phyloP scores from a whole-genome alignment of 2,888 invertebrate genomes.

The Coleophora flavipennella region DNA sequence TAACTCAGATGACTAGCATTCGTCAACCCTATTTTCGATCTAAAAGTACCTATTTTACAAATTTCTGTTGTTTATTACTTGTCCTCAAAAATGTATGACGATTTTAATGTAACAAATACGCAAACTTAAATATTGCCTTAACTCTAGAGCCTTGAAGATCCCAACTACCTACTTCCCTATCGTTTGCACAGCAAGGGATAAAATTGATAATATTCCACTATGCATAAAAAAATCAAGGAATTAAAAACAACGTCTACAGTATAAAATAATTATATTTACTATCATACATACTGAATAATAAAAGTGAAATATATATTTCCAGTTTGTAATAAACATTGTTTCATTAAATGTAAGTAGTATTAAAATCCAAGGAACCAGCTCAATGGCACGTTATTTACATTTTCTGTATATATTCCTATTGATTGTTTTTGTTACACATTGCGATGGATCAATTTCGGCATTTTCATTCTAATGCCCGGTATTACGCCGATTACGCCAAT shows the following conservation, averaged over 20 bases:
- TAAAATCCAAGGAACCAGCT: slow-evolving; percentile 45
- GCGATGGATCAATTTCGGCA: not conserved
- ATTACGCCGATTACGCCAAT: not conserved
- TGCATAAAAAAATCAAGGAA: slow-evolving; percentile 1
- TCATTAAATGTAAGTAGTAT: slow-evolving; percentile 20
- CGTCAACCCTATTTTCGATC: too few species aligned
- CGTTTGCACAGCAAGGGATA: too few species aligned
- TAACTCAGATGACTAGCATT: too few species aligned
- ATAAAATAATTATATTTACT: slow-evolving; percentile 46
- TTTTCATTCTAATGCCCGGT: not conserved
- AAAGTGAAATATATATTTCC: slow-evolving; percentile 41
- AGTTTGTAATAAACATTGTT: slow-evolving; percentile 28
- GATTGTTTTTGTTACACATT: not conserved
- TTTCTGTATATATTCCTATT: slow-evolving; percentile 11
- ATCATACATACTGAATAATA: slow-evolving; percentile 19
- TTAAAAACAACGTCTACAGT: slow-evolving; percentile 26
- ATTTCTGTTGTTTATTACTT: too few species aligned
- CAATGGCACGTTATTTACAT: slow-evolving; percentile 43
- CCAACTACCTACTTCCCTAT: too few species aligned
- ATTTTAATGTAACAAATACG: too few species aligned
- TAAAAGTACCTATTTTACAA: too few species aligned
- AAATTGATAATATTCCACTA: too few species aligned
- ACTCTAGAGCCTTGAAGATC: too few species aligned
- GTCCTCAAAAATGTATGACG: too few species aligned
- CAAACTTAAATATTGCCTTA: too few species aligned